Conservation (phyloP, 2,113 vertebrate genomes). For the Leptocoma aspasia region DNA sequence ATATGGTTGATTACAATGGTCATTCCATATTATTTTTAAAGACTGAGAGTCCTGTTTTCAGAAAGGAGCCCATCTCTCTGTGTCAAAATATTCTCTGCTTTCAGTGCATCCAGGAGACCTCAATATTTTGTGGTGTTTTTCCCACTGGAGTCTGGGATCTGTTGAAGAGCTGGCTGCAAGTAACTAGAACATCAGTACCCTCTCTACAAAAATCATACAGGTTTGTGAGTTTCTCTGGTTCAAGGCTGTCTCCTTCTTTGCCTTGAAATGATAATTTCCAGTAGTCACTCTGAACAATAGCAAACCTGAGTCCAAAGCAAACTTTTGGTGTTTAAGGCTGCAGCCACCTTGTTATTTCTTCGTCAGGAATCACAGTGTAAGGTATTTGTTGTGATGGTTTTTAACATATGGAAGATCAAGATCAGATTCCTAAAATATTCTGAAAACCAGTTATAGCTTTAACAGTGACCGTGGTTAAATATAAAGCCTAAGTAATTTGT, state of each 20-base stretch:
- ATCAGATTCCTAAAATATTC: slow-evolving; percentile 73
- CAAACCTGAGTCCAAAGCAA: neutral
- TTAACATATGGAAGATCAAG: slow-evolving; percentile 64
- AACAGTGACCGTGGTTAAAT: slow-evolving; percentile 70
- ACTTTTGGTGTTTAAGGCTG: neutral
- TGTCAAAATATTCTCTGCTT: neutral
- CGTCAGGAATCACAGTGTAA: neutral
- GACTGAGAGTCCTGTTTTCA: neutral
- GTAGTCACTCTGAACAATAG: neutral
- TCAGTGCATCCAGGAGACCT: rapidly evolving
- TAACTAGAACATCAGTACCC: neutral
- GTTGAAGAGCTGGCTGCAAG: neutral
- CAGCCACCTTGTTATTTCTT: neutral
- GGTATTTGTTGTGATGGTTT: slow-evolving; percentile 59
- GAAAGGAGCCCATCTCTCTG: neutral
- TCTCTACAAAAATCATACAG: neutral
- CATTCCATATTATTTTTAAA: neutral
- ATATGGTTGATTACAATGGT: neutral
- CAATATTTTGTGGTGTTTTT: neutral
- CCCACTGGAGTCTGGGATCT: neutral
- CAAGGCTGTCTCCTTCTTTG: neutral
- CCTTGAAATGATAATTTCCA: neutral
- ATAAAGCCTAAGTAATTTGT: slow-evolving; percentile 75
- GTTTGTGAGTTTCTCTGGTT: neutral
- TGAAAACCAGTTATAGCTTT: slow-evolving; percentile 72